Evolutionary conservation across 2,888 invertebrate genomes (phyloP).

Genomic region (Melanophora roralis): DNA sequence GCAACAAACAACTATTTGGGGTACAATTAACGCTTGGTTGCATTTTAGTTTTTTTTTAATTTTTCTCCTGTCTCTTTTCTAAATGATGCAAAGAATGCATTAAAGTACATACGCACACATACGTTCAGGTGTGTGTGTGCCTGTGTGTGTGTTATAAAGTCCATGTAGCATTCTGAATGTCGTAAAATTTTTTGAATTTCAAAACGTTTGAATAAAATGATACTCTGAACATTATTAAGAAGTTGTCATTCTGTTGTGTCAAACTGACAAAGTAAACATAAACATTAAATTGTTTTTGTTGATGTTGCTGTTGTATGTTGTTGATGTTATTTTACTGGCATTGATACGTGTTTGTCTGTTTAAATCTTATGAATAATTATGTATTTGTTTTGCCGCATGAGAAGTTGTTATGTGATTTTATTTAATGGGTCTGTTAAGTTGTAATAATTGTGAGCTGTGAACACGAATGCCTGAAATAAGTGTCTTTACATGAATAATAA

Average conservation of each 20-base stretch:
- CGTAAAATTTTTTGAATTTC: neutral
- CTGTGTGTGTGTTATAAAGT: constrained; percentile 22
- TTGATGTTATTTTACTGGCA: constrained; percentile 18
- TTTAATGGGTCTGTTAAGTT: constrained; percentile 54
- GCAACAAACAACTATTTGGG: constrained; percentile 55
- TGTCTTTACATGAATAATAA: neutral
- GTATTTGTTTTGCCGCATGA: constrained; percentile 47
- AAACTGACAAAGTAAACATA: constrained; percentile 56
- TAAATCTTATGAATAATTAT: constrained; percentile 13
- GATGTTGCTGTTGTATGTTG: constrained; percentile 14
- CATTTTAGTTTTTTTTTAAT: constrained; percentile 40
- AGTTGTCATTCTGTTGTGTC: constrained; percentile 53
- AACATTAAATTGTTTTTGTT: constrained; percentile 53
- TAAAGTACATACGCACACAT: neutral
- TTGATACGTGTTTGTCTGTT: constrained; percentile 29
- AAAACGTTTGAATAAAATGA: constrained; percentile 14
- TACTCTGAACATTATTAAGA: constrained; percentile 49
- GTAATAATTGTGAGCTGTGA: constrained; percentile 47
- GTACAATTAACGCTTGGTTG: constrained; percentile 59
- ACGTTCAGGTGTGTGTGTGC: neutral
- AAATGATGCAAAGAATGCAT: constrained; percentile 55
- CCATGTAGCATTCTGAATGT: constrained; percentile 20
- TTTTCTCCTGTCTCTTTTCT: neutral
- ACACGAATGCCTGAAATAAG: constrained; percentile 28
- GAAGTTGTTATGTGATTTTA: constrained; percentile 43